Evolutionary conservation across 2,888 invertebrate species (phyloP).

Genomic region (Hipparchia semele): DNA sequence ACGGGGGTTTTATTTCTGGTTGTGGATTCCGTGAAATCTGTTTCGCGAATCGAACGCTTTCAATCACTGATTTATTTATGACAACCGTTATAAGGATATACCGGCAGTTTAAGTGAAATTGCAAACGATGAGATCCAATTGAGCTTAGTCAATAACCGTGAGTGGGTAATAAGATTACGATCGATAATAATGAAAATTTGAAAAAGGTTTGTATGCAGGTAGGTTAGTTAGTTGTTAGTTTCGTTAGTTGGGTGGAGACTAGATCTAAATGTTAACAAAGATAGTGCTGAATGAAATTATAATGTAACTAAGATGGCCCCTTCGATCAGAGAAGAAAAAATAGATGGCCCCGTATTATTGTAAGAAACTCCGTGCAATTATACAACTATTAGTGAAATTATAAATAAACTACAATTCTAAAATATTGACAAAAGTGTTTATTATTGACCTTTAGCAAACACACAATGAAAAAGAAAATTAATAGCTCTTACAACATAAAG

Average conservation of each 20-base stretch:
- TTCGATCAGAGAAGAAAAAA: too few species aligned
- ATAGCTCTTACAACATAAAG: not conserved
- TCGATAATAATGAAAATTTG: not conserved
- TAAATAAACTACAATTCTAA: not conserved
- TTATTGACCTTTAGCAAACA: not conserved
- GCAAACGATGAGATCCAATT: not conserved
- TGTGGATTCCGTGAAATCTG: constrained; percentile 38
- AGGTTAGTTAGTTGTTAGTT: too few species aligned
- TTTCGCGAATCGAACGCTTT: constrained; percentile 24
- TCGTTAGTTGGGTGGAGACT: too few species aligned
- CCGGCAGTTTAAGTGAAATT: constrained; percentile 18
- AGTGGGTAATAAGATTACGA: not conserved
- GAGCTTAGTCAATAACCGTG: not conserved
- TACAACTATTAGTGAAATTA: too few species aligned
- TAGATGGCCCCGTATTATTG: too few species aligned
- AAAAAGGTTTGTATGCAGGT: not conserved
- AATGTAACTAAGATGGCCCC: too few species aligned
- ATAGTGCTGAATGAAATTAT: too few species aligned
- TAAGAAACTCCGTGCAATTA: too few species aligned
- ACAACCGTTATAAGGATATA: constrained; percentile 11
- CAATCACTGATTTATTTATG: constrained; percentile 25
- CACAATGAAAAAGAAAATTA: not conserved
- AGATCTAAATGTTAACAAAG: too few species aligned
- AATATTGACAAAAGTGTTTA: not conserved
- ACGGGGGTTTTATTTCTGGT: constrained; percentile 28